A percentile compares a stretch with the other conserved stretches of the same genome.
Evolutionary conservation across 2,888 invertebrate genomes (phyloP).

Genomic region (Smittia sp.): DNA sequence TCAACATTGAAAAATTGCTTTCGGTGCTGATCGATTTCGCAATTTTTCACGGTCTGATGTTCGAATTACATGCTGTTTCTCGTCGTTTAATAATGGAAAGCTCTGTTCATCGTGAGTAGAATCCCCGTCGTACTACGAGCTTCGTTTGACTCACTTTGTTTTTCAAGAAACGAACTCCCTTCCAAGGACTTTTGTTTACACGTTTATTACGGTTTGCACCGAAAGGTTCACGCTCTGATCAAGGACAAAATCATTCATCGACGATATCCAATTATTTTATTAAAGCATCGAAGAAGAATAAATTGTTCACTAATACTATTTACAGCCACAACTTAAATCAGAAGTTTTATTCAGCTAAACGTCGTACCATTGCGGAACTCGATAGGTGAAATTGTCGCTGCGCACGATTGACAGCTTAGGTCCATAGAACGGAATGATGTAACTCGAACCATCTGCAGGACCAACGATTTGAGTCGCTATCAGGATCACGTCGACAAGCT

Average conservation of each 20-base stretch:
- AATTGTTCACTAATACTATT: neutral
- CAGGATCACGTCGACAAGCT: slow-evolving; percentile 89
- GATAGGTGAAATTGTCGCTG: slow-evolving; percentile 81
- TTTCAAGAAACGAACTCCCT: no score
- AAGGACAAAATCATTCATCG: neutral
- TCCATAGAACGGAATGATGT: slow-evolving; percentile 85
- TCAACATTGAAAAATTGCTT: neutral
- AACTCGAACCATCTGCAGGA: slow-evolving; percentile 91
- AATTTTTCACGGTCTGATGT: slow-evolving; percentile 12
- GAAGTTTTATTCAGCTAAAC: neutral
- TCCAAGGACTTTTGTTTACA: no score
- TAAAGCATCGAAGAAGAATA: neutral
- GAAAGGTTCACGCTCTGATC: neutral
- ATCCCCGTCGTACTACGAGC: neutral
- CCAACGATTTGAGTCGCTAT: slow-evolving; percentile 72
- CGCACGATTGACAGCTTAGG: slow-evolving; percentile 76
- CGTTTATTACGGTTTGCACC: neutral
- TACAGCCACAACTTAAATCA: neutral
- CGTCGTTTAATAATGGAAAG: slow-evolving; percentile 17
- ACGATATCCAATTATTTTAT: neutral
- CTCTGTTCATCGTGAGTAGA: neutral
- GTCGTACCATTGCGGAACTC: slow-evolving; percentile 61
- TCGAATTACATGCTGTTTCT: slow-evolving; percentile 9
- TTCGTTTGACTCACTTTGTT: neutral
- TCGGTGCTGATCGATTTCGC: neutral